Conservation (phyloP, 1,140 invertebrate species). For the Cotesia chilonis region DNA sequence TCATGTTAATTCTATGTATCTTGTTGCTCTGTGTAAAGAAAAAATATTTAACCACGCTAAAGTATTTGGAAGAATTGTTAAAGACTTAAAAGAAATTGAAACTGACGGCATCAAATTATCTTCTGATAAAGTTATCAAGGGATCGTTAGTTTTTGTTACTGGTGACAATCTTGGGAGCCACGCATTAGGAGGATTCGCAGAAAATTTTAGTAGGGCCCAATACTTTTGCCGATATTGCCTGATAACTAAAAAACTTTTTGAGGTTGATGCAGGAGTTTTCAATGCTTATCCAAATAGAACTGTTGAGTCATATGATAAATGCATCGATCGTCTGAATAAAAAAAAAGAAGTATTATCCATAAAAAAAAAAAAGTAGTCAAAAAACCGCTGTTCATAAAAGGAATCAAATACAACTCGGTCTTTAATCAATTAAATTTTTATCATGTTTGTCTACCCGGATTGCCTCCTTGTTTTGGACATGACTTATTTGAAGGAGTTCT, state of each 20-base stretch:
- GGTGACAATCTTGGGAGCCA: conserved; percentile 47
- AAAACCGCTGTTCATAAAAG: conserved; percentile 27
- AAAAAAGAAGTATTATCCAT: conserved; percentile 21
- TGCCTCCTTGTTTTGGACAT: no score
- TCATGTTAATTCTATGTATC: conserved; percentile 42
- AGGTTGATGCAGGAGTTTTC: conserved; percentile 23
- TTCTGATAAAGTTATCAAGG: conserved; percentile 30
- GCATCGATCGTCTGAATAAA: conserved; percentile 17
- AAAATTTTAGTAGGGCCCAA: conserved; percentile 44
- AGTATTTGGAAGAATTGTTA: conserved; percentile 41
- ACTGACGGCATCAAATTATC: conserved; percentile 30
- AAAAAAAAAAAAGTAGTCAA: conserved; percentile 21
- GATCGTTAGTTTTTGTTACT: conserved; percentile 35
- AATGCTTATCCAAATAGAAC: conserved; percentile 27
- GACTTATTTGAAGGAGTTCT: no score
- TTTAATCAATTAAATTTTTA: no score
- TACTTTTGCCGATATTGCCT: conserved; percentile 44
- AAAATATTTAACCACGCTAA: conserved; percentile 38
- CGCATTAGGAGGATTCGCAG: conserved; percentile 40
- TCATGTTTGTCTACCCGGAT: no score
- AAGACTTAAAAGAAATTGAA: conserved; percentile 46
- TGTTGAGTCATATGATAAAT: conserved; percentile 33
- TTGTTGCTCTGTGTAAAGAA: conserved; percentile 45
- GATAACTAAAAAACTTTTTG: conserved; percentile 35
- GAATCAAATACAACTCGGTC: conserved; percentile 40